Percentiles rank a stretch among this genome's conserved stretches.
Conservation (phyloP, 2,888 invertebrate species). For the Tuberolachnus salignus region DNA sequence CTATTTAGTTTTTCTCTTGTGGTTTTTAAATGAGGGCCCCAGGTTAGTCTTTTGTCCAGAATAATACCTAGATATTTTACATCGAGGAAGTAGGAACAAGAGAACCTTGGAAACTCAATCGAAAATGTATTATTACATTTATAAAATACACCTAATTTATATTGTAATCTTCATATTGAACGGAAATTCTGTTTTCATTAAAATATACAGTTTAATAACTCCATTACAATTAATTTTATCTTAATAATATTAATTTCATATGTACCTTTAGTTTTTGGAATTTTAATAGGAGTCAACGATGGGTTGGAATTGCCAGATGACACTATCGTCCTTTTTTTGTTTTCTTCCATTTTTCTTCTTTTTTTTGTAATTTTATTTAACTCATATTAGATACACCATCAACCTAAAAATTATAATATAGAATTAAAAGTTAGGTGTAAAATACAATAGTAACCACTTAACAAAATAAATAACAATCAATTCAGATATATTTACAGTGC, state of each 20-base stretch:
- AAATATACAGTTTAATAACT: background rate
- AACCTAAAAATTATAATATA: slow-evolving; percentile 9
- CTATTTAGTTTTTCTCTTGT: too few relatives aligned
- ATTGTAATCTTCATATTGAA: background rate
- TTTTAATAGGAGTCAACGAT: slow-evolving; percentile 58
- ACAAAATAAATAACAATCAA: background rate
- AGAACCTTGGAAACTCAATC: too few relatives aligned
- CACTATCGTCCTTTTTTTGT: slow-evolving; percentile 23
- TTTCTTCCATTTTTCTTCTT: slow-evolving; percentile 18
- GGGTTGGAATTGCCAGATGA: slow-evolving; percentile 41
- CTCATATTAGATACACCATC: slow-evolving; percentile 12
- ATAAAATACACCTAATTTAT: too few relatives aligned
- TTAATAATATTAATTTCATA: slow-evolving; percentile 11
- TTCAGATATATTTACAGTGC: background rate
- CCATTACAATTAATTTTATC: background rate
- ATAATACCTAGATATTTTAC: too few relatives aligned
- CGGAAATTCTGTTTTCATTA: background rate
- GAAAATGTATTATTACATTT: too few relatives aligned
- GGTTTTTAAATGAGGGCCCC: too few relatives aligned
- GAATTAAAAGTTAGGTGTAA: background rate
- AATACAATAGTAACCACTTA: background rate
- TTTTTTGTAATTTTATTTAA: slow-evolving; percentile 10
- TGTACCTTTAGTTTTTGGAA: slow-evolving; percentile 59
- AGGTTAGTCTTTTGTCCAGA: too few relatives aligned
- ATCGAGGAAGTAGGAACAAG: too few relatives aligned